Percentiles rank a stretch among this genome's conserved stretches.
phyloP scores from a whole-genome alignment of 2,113 vertebrate genomes.

The Carollia perspicillata region DNA sequence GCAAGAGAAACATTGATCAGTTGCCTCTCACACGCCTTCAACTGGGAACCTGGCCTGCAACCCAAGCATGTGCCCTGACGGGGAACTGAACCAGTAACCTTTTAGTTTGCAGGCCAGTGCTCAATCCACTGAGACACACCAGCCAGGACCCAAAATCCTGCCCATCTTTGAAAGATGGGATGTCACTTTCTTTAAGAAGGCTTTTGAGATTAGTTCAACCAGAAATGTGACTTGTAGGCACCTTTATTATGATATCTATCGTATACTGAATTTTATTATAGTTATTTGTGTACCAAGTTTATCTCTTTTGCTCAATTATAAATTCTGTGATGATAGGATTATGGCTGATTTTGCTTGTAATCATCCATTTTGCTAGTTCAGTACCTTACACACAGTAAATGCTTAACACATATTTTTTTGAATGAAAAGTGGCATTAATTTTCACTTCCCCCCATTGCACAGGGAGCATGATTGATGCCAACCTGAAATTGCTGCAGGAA shows the following conservation, averaged over 20 bases:
- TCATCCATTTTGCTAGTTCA: neutral
- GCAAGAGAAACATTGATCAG: too few relatives aligned
- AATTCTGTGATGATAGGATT: neutral
- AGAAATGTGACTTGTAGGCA: neutral
- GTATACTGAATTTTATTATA: neutral
- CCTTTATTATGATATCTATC: neutral
- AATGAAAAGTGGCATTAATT: neutral
- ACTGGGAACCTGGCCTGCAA: too few relatives aligned
- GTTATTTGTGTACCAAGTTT: neutral
- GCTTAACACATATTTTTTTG: neutral
- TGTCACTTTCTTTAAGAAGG: neutral
- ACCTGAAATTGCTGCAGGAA: slow-evolving; percentile 92
- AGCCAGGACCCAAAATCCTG: neutral
- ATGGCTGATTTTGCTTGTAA: neutral
- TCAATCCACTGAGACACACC: too few relatives aligned
- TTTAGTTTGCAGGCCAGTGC: too few relatives aligned
- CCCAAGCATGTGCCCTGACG: too few relatives aligned
- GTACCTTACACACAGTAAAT: neutral
- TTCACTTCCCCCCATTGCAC: slow-evolving; percentile 33
- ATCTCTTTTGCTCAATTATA: neutral
- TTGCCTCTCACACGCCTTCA: too few relatives aligned
- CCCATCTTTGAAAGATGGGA: neutral
- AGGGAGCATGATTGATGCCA: slow-evolving; percentile 96
- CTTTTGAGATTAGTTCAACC: slow-evolving; percentile 25
- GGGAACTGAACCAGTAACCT: too few relatives aligned